A percentile compares a stretch with the other conserved stretches of the same genome.
These are phyloP conservation scores for Barnardius zonarius DNA, from an alignment of 2,113 vertebrate species.

Conservation along the genomic window DNA sequence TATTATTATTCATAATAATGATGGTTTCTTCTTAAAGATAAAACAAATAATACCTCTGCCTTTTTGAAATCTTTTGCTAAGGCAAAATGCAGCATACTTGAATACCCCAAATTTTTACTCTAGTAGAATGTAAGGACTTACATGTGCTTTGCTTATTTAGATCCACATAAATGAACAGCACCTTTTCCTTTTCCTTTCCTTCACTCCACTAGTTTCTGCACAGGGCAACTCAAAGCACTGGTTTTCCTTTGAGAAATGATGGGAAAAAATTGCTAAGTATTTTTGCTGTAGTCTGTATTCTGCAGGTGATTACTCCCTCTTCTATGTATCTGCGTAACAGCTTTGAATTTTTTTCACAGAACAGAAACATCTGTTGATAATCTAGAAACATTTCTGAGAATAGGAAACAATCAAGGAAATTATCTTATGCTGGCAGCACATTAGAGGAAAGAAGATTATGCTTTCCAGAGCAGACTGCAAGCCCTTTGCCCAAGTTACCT, in stretches of 20 bases:
- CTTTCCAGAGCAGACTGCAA: not conserved
- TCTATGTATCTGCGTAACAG: not conserved
- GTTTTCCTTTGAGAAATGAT: not conserved
- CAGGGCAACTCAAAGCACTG: not conserved
- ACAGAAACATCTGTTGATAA: conserved; percentile 1
- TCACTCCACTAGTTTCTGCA: not conserved
- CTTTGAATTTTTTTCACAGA: not conserved
- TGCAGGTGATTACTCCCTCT: not conserved
- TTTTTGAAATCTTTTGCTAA: not conserved
- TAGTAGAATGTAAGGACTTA: not conserved
- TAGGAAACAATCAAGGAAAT: conserved; percentile 12
- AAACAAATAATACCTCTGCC: not conserved
- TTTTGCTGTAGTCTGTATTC: not conserved
- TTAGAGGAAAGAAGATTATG: not conserved
- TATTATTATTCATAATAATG: not conserved
- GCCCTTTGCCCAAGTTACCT: not conserved
- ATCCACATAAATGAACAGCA: not conserved
- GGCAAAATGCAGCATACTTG: not conserved
- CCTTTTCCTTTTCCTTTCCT: not conserved
- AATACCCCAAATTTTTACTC: not conserved
- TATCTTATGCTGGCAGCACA: conserved; percentile 11
- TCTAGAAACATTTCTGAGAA: conserved; percentile 18
- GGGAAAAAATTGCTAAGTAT: not conserved
- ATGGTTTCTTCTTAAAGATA: not conserved
- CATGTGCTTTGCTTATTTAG: not conserved